Percentiles rank a stretch among this genome's conserved stretches.
Evolutionary conservation across 1,140 invertebrate genomes (phyloP).

Genomic region (Lethocerus indicus): DNA sequence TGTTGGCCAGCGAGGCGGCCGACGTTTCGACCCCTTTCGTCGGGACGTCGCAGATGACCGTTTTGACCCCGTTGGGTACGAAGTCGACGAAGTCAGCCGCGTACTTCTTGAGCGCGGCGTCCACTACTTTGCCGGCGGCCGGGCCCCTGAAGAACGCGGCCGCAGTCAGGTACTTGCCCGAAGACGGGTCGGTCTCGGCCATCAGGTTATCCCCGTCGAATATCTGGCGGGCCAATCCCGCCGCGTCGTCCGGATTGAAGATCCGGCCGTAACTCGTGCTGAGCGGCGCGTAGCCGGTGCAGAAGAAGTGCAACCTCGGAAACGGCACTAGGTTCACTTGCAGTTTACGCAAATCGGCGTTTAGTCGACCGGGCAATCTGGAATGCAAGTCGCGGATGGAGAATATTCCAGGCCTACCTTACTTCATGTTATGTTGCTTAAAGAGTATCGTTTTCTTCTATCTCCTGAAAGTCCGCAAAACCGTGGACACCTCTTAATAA

Average conservation of each 20-base stretch:
- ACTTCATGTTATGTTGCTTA: neutral
- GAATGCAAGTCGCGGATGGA: conserved; percentile 4
- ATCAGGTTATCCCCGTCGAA: conserved; percentile 32
- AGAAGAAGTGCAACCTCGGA: conserved; percentile 46
- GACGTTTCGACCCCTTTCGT: too few relatives aligned
- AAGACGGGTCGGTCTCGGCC: conserved; percentile 39
- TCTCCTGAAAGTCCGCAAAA: neutral
- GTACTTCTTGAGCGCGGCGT: too few relatives aligned
- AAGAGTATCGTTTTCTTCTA: neutral
- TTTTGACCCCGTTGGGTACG: too few relatives aligned
- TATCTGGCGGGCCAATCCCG: conserved; percentile 36
- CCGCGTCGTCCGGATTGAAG: conserved; percentile 33
- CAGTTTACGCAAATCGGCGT: conserved; percentile 40
- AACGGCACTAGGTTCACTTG: conserved; percentile 48
- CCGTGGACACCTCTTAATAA: neutral
- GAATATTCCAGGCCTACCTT: neutral
- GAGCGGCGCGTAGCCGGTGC: conserved; percentile 41
- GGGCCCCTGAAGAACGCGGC: conserved; percentile 37
- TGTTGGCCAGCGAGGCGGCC: too few relatives aligned
- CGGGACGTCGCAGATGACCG: too few relatives aligned
- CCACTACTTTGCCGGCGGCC: too few relatives aligned
- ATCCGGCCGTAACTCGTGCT: conserved; percentile 29
- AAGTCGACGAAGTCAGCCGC: too few relatives aligned
- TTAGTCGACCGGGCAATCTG: conserved; percentile 42
- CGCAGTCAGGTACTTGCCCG: conserved; percentile 33